Evolutionary conservation across 2,113 vertebrate species (phyloP).

Genomic region (Apus apus): DNA sequence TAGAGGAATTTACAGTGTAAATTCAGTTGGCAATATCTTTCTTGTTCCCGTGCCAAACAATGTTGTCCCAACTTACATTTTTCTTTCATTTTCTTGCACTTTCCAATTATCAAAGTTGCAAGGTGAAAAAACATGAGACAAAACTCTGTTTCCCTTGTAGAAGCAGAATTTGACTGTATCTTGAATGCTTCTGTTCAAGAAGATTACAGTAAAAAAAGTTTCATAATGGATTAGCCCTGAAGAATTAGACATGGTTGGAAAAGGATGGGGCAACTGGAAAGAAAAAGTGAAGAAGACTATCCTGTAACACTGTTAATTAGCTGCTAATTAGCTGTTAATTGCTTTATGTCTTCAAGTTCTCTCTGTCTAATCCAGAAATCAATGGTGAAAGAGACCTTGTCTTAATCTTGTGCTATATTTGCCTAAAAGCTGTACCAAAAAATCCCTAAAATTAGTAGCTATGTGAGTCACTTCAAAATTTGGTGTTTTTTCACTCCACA

Average conservation of each 20-base stretch:
- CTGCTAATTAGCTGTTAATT: neutral
- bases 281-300: neutral
- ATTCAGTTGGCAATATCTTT: neutral
- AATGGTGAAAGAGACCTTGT: neutral
- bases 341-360: neutral
- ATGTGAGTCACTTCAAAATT: neutral
- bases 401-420: neutral
- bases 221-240: neutral
- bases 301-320: neutral
- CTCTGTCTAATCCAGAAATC: neutral
- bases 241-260: neutral
- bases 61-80: neutral
- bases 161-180: neutral
- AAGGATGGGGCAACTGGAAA: neutral
- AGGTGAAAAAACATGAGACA: neutral
- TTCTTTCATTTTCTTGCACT: neutral
- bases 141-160: neutral
- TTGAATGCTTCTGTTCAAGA: neutral
- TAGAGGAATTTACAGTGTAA: constrained; percentile 2
- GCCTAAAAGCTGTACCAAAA: neutral
- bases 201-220: neutral
- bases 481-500: neutral
- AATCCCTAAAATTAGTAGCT: neutral
- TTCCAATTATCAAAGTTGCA: neutral
- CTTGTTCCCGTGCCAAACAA: neutral